Evolutionary conservation across 2,113 vertebrate genomes (phyloP), one percentile per base, ranked within the genome.

Genomic region (Colaptes auratus): DNA sequence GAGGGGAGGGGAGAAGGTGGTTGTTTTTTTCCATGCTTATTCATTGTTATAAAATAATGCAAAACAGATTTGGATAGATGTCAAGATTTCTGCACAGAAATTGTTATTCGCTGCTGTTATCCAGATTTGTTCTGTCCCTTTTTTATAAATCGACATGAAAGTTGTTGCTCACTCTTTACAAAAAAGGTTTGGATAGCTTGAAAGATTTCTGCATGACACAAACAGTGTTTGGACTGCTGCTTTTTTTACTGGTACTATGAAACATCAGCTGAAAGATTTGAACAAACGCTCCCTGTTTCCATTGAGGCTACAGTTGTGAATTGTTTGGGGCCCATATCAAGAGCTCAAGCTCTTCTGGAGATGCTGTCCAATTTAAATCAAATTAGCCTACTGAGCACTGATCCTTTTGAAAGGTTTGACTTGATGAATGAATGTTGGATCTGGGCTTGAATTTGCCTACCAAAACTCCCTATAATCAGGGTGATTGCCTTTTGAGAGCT

Each of bases 401-500:
- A 91, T 88, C 87, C 89, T 86, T 89, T 93, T 92, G 82, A 86
- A 91, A 92, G 87, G 55, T 76, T 89, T 85, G 87, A 76, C 64
- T 91, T 88, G 67, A 8, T 16, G 27, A 92, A 65, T 86, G 53
- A 56, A 28, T 71, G 79, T 65, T 91, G 79, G 44, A 94, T 77
- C 60, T 1, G 1, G 76, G 71, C 90, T 96, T 94, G 81, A 76
- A 87, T 63, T 90, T 90, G 33, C 76, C 83, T 81, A 69, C 63
- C 94, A 63, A 86, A 91, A 80, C 83, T 94, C 89, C 84, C 77
- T 72, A 39, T 92, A 79, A 67, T 79, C 90, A 82, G 65, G 66
- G 94, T 96, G 96, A 88, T 74, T 92, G 93, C 79, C 74, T 93
- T 92, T 97, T 90, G 76, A 66, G 84, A 93, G 89, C 92, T 95